Base-by-base conservation (phyloP, 2,797 vertebrate species). In the Phaenicophaeus curvirostris region DNA sequence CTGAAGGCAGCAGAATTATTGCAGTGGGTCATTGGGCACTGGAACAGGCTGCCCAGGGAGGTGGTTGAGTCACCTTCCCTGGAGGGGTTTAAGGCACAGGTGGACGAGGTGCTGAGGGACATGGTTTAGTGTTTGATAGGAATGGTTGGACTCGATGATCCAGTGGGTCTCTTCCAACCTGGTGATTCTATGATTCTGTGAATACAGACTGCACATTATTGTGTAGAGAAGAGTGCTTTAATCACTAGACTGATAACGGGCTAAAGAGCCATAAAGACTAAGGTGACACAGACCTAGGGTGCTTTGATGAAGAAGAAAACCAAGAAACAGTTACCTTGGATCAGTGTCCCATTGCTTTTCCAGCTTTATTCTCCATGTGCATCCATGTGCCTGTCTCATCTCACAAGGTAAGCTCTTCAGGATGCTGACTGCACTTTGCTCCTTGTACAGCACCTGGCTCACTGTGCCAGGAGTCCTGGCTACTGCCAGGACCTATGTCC, bases 21-120 rank as follows among this genome's bases (percentile, higher is more conserved):
- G 0, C 42, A 55, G 68, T 0, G 1, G 57, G 58, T 77, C 74
- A n/a, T n/a, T n/a, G n/a, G n/a, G n/a, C n/a, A n/a, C n/a, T n/a
- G n/a, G n/a, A n/a, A n/a, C n/a, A n/a, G n/a, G n/a, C n/a, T n/a
- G n/a, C n/a, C n/a, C n/a, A n/a, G n/a, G n/a, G n/a, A n/a, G n/a
- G n/a, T n/a, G n/a, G n/a, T n/a, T n/a, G n/a, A n/a, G n/a, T n/a
- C n/a, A n/a, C n/a, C n/a, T n/a, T n/a, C n/a, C n/a, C n/a, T n/a
- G n/a, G n/a, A n/a, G n/a, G n/a, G n/a, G n/a, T n/a, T n/a, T n/a
- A n/a, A n/a, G n/a, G n/a, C n/a, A n/a, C n/a, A n/a, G n/a, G n/a
- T n/a, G n/a, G n/a, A n/a, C n/a, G n/a, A n/a, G n/a, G n/a, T n/a
- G n/a, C n/a, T n/a, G n/a, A n/a, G n/a, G n/a, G n/a, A n/a, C n/a